These are phyloP conservation scores for Platerodrilus igneus DNA, from an alignment of 2,888 invertebrate species.

Conservation along the genomic window DNA sequence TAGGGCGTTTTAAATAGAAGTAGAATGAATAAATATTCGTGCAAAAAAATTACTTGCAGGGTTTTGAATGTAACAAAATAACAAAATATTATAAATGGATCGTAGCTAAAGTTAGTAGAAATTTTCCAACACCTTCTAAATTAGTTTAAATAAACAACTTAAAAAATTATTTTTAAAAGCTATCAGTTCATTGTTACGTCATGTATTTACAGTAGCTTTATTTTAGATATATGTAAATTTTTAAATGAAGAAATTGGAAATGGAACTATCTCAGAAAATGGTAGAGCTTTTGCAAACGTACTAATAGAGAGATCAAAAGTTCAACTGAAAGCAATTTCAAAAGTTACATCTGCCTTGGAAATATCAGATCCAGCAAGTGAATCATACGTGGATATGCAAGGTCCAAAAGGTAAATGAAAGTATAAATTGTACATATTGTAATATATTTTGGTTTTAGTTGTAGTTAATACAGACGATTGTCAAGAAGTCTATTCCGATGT, in stretches of 20 bases:
- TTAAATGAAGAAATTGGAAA: constrained; percentile 20
- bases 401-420: constrained; percentile 8
- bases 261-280: constrained; percentile 18
- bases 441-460: background rate
- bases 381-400: constrained; percentile 18
- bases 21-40: too few species aligned
- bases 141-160: too few species aligned
- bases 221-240: constrained; percentile 26
- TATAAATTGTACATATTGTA: background rate
- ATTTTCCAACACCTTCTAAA: too few species aligned
- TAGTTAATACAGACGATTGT: constrained; percentile 7
- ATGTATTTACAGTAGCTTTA: too few species aligned
- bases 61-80: too few species aligned
- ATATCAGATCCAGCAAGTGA: constrained; percentile 8
- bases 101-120: too few species aligned
- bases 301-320: constrained; percentile 21
- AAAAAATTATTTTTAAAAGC: too few species aligned
- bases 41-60: too few species aligned
- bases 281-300: constrained; percentile 14
- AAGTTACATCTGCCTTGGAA: constrained; percentile 1
- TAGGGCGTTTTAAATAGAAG: too few species aligned
- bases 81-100: too few species aligned
- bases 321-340: constrained; percentile 15
- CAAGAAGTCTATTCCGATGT: constrained; percentile 18
- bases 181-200: too few species aligned